phyloP scores from a whole-genome alignment of 2,113 vertebrate genomes.

The Laterallus jamaicensis region DNA sequence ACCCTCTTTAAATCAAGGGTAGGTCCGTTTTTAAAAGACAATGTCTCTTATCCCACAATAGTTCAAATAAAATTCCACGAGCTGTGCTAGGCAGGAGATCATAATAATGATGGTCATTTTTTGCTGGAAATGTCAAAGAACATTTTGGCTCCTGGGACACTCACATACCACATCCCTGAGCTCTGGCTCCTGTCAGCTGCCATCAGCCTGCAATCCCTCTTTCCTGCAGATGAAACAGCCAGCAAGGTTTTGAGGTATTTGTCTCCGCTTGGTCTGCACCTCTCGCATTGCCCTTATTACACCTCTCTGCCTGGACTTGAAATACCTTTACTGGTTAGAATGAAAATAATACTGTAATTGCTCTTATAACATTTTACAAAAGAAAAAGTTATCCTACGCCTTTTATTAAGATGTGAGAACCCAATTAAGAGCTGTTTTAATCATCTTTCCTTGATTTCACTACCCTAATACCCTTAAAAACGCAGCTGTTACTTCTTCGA shows the following conservation, averaged over 20 bases:
- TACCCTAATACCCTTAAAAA: background rate
- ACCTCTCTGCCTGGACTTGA: background rate
- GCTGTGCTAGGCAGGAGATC: background rate
- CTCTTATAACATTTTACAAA: background rate
- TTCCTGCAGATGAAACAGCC: background rate
- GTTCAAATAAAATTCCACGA: background rate
- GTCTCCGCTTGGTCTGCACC: background rate
- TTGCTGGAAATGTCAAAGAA: background rate
- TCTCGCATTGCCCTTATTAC: background rate
- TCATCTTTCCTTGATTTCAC: background rate
- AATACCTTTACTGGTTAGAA: background rate
- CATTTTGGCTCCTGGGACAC: background rate
- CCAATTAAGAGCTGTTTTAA: background rate
- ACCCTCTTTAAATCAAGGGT: background rate
- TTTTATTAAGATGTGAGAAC: background rate
- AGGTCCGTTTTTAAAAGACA: background rate
- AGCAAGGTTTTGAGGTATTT: background rate
- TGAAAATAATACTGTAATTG: background rate
- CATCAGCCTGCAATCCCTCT: background rate
- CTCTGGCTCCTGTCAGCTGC: background rate
- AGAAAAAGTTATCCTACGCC: background rate
- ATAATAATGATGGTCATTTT: background rate
- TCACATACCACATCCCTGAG: background rate
- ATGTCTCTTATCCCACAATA: background rate
- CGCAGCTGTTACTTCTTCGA: background rate